These are phyloP conservation scores for Microtus montanus DNA, from an alignment of 2,113 vertebrate genomes.

Conservation along the genomic window DNA sequence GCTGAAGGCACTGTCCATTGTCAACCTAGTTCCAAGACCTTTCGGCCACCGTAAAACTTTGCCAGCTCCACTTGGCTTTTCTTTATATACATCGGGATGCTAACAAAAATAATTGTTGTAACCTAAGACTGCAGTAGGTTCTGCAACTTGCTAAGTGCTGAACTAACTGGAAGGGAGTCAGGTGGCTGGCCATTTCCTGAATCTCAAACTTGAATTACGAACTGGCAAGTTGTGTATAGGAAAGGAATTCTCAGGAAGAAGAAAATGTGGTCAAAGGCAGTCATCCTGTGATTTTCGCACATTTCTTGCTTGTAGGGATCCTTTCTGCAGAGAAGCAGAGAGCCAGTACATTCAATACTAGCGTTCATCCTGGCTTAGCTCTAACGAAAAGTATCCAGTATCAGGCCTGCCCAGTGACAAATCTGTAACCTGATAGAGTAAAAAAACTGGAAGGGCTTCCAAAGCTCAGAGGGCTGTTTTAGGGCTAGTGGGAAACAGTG, in stretches of 20 bases:
- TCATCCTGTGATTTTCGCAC: background rate
- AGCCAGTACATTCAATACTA: background rate
- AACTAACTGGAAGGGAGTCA: background rate
- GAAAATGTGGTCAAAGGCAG: background rate
- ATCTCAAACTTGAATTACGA: background rate
- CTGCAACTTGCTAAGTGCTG: background rate
- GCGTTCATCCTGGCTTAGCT: background rate
- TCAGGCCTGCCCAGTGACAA: background rate
- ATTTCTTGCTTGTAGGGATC: background rate
- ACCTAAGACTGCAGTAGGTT: background rate
- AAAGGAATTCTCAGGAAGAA: background rate
- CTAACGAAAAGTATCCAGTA: background rate
- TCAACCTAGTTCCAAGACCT: background rate
- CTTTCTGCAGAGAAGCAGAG: background rate
- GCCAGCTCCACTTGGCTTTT: slow-evolving; percentile 5
- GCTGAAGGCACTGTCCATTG: background rate
- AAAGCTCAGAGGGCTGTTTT: background rate
- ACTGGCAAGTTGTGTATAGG: background rate
- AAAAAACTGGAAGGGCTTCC: background rate
- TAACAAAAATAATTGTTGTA: background rate
- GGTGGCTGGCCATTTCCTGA: slow-evolving; percentile 12
- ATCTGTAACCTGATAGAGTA: background rate
- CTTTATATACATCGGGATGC: background rate
- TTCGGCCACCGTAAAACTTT: background rate
- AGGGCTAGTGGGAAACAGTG: background rate